Evolutionary conservation across 2,113 vertebrate species (phyloP).

Genomic region (Chinchilla lanigera): DNA sequence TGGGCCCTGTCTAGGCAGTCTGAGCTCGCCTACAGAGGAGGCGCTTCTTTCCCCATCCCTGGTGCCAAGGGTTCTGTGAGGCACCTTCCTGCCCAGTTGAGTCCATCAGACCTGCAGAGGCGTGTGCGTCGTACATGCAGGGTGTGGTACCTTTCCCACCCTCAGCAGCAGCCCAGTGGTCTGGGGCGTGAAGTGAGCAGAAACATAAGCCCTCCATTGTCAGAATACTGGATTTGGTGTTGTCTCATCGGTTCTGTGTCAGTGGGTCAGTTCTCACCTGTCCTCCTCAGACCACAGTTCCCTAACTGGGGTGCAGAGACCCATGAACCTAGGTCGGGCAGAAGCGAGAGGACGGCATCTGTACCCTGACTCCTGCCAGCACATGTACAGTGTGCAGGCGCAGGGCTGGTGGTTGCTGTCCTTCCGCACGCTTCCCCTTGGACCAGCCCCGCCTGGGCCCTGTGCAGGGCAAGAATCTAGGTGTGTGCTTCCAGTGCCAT

Average conservation of each 20-base stretch:
- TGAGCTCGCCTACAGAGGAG: background rate
- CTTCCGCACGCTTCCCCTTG: fast-evolving
- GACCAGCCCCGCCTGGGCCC: fast-evolving
- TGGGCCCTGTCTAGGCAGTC: fast-evolving
- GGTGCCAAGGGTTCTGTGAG: fast-evolving
- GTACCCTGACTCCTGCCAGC: no score
- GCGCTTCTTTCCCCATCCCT: background rate
- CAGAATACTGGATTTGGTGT: fast-evolving
- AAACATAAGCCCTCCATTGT: fast-evolving
- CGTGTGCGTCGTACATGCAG: fast-evolving
- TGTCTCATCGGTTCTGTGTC: fast-evolving
- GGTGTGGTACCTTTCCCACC: no score
- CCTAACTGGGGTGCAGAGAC: background rate
- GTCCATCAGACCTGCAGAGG: no score
- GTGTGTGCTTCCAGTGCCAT: fast-evolving
- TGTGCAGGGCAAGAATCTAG: background rate
- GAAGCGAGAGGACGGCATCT: background rate
- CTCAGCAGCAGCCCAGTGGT: background rate
- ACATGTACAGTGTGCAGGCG: fast-evolving
- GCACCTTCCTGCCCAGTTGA: no score
- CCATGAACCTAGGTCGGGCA: background rate
- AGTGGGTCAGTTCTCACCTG: background rate
- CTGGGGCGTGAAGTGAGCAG: background rate
- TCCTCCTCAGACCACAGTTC: fast-evolving
- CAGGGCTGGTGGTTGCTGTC: background rate